Evolutionary conservation across 1,140 invertebrate genomes (phyloP).

Genomic region (Calephelis nemesis): DNA sequence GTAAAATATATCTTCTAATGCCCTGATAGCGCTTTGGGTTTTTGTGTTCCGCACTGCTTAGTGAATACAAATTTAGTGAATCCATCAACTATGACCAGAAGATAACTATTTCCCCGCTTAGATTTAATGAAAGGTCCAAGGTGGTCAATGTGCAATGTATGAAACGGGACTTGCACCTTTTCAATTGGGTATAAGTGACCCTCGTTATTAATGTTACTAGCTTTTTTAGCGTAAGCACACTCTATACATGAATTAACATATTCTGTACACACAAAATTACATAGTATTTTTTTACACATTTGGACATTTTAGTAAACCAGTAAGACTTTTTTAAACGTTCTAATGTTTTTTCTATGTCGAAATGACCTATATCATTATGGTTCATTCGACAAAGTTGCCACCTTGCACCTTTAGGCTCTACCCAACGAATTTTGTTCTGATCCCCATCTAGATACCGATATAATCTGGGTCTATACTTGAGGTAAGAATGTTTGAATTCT

Average conservation of each 20-base stretch:
- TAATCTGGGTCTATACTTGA: conserved; percentile 25
- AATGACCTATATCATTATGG: conserved; percentile 38
- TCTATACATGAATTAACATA: too few relatives aligned
- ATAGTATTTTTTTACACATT: neutral
- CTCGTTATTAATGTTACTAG: too few relatives aligned
- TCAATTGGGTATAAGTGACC: too few relatives aligned
- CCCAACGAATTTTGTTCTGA: conserved; percentile 27
- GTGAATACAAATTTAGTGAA: neutral
- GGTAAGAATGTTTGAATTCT: conserved; percentile 23
- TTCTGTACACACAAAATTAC: neutral
- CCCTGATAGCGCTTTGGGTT: neutral
- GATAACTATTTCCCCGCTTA: too few relatives aligned
- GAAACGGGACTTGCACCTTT: too few relatives aligned
- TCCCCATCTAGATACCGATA: conserved; percentile 12
- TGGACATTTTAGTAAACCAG: neutral
- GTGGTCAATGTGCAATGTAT: too few relatives aligned
- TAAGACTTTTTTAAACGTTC: neutral
- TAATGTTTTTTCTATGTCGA: conserved; percentile 33
- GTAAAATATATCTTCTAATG: conserved; percentile 2
- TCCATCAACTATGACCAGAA: too few relatives aligned
- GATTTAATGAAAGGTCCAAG: too few relatives aligned
- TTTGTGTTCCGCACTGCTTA: neutral
- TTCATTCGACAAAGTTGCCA: conserved; percentile 31
- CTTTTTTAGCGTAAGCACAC: too few relatives aligned
- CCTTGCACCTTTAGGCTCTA: conserved; percentile 32